phyloP scores from a whole-genome alignment of 1,140 invertebrate species.

The Megathymus violae region DNA sequence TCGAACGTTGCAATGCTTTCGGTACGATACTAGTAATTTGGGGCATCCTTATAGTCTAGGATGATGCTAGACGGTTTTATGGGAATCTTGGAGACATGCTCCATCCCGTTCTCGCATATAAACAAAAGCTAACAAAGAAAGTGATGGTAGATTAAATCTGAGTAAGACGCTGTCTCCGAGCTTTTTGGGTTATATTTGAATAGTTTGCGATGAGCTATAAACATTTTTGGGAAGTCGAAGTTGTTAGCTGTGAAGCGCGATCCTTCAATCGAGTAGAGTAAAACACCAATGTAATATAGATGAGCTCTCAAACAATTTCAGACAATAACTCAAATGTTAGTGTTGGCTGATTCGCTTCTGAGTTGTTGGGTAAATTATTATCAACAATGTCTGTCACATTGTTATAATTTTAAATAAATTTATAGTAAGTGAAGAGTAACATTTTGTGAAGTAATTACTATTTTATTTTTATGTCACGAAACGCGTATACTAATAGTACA shows the following conservation, averaged over 20 bases:
- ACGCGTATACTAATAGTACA: no score
- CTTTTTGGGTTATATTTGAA: constrained; percentile 6
- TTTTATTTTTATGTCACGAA: no score
- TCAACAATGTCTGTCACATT: no score
- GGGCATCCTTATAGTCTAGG: constrained; percentile 44
- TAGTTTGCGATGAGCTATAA: constrained; percentile 6
- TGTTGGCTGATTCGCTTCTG: constrained; percentile 9
- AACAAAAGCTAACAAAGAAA: neutral
- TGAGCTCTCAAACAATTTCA: constrained; percentile 10
- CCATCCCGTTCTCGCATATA: constrained; percentile 16
- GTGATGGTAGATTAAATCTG: constrained; percentile 16
- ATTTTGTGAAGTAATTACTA: no score
- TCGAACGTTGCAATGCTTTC: constrained; percentile 58
- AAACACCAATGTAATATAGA: constrained; percentile 11
- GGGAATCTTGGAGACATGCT: constrained; percentile 42
- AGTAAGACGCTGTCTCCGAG: constrained; percentile 12
- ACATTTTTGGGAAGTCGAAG: constrained; percentile 12
- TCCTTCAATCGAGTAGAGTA: neutral
- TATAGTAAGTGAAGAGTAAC: no score
- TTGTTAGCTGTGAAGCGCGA: neutral
- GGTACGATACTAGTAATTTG: constrained; percentile 47
- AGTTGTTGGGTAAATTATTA: no score
- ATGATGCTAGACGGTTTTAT: constrained; percentile 48
- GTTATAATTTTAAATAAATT: no score
- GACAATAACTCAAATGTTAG: constrained; percentile 1